Conservation (phyloP, 1,140 invertebrate genomes). For the Dendroctonus valens region DNA sequence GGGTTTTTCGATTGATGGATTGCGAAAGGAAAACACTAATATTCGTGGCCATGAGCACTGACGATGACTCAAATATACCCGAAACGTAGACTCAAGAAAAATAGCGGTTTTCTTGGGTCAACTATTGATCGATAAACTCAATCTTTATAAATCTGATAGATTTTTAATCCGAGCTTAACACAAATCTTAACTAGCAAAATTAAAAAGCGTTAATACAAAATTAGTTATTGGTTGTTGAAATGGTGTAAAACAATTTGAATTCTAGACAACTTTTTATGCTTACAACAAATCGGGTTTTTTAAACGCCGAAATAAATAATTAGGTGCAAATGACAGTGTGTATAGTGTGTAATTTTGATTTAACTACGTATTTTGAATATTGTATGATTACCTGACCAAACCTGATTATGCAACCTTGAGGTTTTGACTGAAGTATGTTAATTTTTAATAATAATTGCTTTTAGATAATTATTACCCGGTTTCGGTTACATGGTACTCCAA, state of each 20-base stretch:
- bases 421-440: constrained; percentile 38
- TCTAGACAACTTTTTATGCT: not conserved
- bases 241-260: not conserved
- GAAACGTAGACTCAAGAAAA: too few species aligned
- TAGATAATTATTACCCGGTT: constrained; percentile 13
- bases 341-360: constrained; percentile 3
- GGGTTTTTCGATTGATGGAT: too few species aligned
- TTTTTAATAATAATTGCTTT: constrained; percentile 24
- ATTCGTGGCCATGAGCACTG: too few species aligned
- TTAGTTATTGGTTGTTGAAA: too few species aligned
- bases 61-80: too few species aligned
- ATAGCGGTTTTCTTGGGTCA: too few species aligned
- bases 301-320: constrained; percentile 1
- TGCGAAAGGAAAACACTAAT: too few species aligned
- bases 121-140: too few species aligned
- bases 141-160: too few species aligned
- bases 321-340: constrained; percentile 5
- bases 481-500: not conserved
- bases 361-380: constrained; percentile 11
- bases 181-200: too few species aligned
- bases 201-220: too few species aligned
- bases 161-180: too few species aligned
- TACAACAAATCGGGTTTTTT: not conserved
- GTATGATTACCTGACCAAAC: constrained; percentile 35
- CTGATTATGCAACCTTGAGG: constrained; percentile 36